Evolutionary conservation across 2,113 vertebrate genomes (phyloP), one percentile per base, ranked within the genome.

Genomic region (Carettochelys insculpta): DNA sequence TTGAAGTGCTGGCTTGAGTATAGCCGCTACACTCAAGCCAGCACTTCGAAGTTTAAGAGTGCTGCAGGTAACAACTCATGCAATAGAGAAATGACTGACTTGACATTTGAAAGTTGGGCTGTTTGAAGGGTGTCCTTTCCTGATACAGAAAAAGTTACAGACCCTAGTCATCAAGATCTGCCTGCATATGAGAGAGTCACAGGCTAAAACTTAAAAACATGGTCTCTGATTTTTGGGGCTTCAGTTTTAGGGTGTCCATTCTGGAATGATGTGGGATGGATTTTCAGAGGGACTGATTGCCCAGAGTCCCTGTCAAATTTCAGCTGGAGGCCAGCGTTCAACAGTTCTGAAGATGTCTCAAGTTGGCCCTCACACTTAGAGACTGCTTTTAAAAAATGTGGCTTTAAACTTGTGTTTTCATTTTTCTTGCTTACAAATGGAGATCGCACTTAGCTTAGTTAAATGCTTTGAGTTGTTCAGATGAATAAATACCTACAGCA

Each of bases 181-280:
- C 13, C 31, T 61, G 29, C 56, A 61, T 16, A 34, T 34, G 56
- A 34, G 29, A 61, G 11, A 29, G 77, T 29, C 48, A 83, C 76
- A 83, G 41, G 71, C 11, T 45, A 45, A 75, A 71, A 68, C 34
- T 65, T n/a, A n/a, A 17, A 68, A 7, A 8, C 83, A 52, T 41
- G 56, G 16, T 77, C 83, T 94, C 50, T 79, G 85, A 84, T 90
- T 76, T 78, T 43, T 41, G 24, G 31, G 31, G 52, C 12, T 86
- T 89, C 73, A 75, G 43, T 75, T 38, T 12, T 29, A 25, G 53
- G 53, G 53, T 90, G 85, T 88, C 93, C 92, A 90, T 77, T 83
- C 83, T 85, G 85, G 85, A 68, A 83, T 87, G 76, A 91, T 87
- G 56, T 87, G 82, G 76, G 89, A 87, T 92, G 83, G 85, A 82